Conservation (phyloP, 2,113 vertebrate species). For the Tympanuchus pallidicinctus region DNA sequence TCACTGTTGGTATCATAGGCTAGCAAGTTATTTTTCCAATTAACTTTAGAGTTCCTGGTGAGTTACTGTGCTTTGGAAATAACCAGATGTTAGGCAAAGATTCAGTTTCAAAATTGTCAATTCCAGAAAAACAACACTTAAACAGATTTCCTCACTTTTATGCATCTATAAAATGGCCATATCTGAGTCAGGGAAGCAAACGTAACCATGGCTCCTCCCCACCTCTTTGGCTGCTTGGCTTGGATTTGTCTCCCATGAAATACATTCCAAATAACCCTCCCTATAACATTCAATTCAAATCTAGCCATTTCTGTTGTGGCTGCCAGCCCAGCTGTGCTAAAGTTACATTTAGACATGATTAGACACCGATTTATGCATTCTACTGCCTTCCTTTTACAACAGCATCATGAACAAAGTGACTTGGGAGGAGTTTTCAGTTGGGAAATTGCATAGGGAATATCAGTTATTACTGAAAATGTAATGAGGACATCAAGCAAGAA, state of each 20-base stretch:
- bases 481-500: constrained; percentile 38
- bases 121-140: background rate
- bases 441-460: constrained; percentile 17
- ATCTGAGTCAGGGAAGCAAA: background rate
- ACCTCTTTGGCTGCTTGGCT: background rate
- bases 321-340: background rate
- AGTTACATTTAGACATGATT: constrained; percentile 27
- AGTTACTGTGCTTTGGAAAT: background rate
- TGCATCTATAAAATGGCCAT: background rate
- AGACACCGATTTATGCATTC: background rate
- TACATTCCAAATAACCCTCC: background rate
- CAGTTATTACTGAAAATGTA: constrained; percentile 32
- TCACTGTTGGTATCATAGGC: background rate
- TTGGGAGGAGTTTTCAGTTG: constrained; percentile 42
- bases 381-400: constrained; percentile 15
- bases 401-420: constrained; percentile 42
- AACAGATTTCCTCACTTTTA: background rate
- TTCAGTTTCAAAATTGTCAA: background rate
- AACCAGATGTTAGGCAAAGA: background rate
- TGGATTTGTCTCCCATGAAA: background rate
- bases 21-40: background rate
- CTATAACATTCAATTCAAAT: constrained; percentile 13
- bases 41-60: background rate
- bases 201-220: background rate
- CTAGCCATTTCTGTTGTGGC: constrained; percentile 1